Conservation (phyloP, 1,140 invertebrate genomes). For the Babylonia areolata region DNA sequence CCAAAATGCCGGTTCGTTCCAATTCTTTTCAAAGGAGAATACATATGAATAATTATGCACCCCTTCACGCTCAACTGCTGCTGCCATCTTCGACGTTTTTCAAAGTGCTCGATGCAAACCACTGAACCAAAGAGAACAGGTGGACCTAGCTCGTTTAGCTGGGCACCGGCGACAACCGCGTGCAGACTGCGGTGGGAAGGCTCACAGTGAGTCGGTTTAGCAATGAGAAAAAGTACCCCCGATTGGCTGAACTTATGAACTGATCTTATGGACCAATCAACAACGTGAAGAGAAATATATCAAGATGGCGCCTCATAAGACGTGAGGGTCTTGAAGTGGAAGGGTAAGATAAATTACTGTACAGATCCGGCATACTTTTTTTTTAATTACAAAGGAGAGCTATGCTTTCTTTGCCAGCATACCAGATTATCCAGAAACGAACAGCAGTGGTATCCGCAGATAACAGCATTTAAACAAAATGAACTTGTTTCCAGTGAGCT, state of each 20-base stretch:
- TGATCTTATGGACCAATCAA: constrained; percentile 37
- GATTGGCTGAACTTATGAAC: constrained; percentile 35
- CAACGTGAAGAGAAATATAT: constrained; percentile 17
- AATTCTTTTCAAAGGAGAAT: constrained; percentile 95
- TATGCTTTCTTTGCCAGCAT: no score
- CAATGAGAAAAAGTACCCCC: background rate
- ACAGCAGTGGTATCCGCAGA: no score
- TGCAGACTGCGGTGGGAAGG: background rate
- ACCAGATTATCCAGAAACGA: no score
- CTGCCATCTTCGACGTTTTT: background rate
- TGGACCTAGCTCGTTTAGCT: background rate
- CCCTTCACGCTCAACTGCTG: constrained; percentile 23
- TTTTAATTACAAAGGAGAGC: no score
- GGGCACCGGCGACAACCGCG: constrained; percentile 5
- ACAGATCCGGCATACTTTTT: no score
- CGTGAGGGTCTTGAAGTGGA: no score
- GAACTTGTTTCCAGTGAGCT: no score
- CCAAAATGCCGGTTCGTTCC: constrained; percentile 89
- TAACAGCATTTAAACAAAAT: no score
- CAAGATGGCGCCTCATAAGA: background rate
- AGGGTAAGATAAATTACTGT: background rate
- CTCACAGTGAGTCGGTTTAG: constrained; percentile 16
- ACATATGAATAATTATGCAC: constrained; percentile 91
- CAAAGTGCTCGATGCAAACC: background rate
- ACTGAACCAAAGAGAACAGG: background rate